Evolutionary conservation across 1,140 invertebrate species (phyloP).

Genomic region (Gryon sp.): DNA sequence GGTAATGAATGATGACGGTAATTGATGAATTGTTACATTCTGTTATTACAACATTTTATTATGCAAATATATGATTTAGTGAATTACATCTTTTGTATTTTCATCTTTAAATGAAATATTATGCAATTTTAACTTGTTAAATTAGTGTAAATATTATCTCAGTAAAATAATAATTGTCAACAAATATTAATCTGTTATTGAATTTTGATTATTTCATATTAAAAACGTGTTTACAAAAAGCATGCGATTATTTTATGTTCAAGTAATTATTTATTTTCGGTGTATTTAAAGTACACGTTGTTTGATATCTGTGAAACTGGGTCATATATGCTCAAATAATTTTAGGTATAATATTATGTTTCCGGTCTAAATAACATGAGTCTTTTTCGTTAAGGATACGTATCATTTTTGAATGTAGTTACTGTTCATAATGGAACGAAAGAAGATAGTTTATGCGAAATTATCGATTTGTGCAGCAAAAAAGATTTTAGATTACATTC

Average conservation of each 20-base stretch:
- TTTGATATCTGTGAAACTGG: neutral
- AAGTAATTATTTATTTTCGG: conserved; percentile 8
- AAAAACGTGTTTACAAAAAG: no score
- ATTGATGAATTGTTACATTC: no score
- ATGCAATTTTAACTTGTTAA: no score
- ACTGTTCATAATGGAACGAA: neutral
- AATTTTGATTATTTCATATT: no score
- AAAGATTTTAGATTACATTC: conserved; percentile 6
- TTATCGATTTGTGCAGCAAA: conserved; percentile 1
- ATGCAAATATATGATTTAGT: no score
- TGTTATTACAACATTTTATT: no score
- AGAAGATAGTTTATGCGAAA: conserved; percentile 1
- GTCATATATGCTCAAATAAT: neutral
- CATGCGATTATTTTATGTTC: neutral
- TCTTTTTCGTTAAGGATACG: neutral
- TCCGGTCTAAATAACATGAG: conserved; percentile 2
- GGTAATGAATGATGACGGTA: no score
- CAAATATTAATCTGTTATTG: no score
- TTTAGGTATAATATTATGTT: conserved; percentile 12
- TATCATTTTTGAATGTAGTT: neutral
- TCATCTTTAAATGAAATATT: no score
- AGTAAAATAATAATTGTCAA: no score
- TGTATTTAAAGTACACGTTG: neutral
- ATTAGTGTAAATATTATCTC: no score
- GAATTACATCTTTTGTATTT: no score